These are phyloP conservation scores for Sigmodon hispidus DNA, from an alignment of 2,113 vertebrate genomes.

Conservation along the genomic window DNA sequence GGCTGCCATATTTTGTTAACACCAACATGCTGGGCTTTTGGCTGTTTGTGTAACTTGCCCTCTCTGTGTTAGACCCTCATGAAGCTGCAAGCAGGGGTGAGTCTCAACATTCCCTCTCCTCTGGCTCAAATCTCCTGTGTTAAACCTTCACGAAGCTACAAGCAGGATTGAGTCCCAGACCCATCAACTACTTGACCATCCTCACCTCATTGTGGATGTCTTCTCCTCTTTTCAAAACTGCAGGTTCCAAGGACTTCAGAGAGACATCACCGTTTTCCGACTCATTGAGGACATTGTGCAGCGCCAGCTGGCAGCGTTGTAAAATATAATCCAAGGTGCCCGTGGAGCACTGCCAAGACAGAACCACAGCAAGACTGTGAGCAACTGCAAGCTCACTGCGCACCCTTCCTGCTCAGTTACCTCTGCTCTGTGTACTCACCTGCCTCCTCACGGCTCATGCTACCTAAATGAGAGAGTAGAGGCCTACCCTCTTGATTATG, in stretches of 20 bases:
- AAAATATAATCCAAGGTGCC: conserved; percentile 95
- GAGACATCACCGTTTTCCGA: conserved; percentile 83
- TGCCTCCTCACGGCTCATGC: not conserved
- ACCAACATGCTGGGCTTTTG: not conserved
- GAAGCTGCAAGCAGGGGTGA: not conserved
- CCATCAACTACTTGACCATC: not conserved
- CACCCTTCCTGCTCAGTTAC: not conserved
- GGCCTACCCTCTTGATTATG: not conserved
- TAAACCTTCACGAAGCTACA: not conserved
- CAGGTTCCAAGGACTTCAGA: conserved; percentile 89
- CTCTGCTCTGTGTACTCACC: not conserved
- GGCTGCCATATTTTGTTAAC: not conserved
- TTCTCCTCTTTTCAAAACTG: conserved; percentile 90
- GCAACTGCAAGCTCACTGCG: not conserved
- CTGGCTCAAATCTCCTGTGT: not conserved
- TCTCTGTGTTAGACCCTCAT: not conserved
- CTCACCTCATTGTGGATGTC: conserved; percentile 98
- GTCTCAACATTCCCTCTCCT: not conserved
- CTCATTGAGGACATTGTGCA: conserved; percentile 90
- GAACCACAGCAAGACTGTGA: not conserved
- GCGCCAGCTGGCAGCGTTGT: conserved; percentile 89
- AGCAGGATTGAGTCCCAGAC: not conserved
- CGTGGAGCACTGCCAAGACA: conserved; percentile 89
- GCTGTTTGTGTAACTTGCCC: not conserved
- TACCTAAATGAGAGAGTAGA: not conserved